phyloP scores from a whole-genome alignment of 1,140 invertebrate species.

The Oryctes rhinoceros region DNA sequence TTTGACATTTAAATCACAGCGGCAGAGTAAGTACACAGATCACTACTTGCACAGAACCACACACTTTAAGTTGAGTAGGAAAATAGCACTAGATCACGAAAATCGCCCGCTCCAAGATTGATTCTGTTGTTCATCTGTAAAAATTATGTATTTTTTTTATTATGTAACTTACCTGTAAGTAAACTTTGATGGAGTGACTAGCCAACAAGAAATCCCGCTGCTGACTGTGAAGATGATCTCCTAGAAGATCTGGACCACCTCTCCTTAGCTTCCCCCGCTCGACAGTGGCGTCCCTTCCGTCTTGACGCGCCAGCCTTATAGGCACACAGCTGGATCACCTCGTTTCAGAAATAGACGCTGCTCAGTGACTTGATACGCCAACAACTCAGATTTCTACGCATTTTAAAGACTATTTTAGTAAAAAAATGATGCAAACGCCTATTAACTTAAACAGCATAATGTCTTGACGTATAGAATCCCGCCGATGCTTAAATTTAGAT shows the following conservation, averaged over 20 bases:
- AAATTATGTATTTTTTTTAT: not conserved
- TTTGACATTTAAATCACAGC: not conserved
- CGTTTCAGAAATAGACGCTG: slow-evolving; percentile 48
- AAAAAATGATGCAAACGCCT: slow-evolving; percentile 1
- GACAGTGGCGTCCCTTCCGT: slow-evolving; percentile 44
- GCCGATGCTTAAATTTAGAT: too few species aligned
- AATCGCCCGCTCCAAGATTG: not conserved
- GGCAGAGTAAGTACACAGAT: slow-evolving; percentile 1
- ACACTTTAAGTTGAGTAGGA: not conserved
- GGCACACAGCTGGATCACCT: slow-evolving; percentile 46
- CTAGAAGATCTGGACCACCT: slow-evolving; percentile 40
- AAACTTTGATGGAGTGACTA: slow-evolving; percentile 61
- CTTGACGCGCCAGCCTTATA: slow-evolving; percentile 47
- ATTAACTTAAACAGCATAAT: not conserved
- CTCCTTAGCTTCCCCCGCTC: slow-evolving; percentile 24
- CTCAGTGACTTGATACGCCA: slow-evolving; percentile 16
- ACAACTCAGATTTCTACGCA: slow-evolving; percentile 19
- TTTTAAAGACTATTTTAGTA: slow-evolving; percentile 29
- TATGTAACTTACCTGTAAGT: slow-evolving; percentile 52
- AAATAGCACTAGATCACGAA: not conserved
- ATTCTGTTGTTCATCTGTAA: not conserved
- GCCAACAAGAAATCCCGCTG: slow-evolving; percentile 65
- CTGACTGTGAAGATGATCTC: slow-evolving; percentile 62
- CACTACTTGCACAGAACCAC: too few species aligned
- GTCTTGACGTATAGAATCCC: not conserved